Percentiles rank a stretch among this genome's conserved stretches.
These are phyloP conservation scores for Micromys minutus DNA, from an alignment of 2,113 vertebrate species.

Conservation along the genomic window DNA sequence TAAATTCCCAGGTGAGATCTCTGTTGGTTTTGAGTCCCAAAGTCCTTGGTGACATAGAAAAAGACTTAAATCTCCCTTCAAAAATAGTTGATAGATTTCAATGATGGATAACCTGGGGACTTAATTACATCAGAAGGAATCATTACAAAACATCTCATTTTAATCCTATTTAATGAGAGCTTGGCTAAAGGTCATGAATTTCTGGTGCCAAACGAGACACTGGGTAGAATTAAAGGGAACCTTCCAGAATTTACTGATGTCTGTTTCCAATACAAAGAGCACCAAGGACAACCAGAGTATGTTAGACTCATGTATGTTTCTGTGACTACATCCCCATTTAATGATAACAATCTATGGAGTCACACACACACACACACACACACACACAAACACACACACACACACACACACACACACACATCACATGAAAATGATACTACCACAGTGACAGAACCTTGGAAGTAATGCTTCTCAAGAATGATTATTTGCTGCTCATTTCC, in stretches of 20 bases:
- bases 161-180: background rate
- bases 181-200: background rate
- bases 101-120: background rate
- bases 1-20: background rate
- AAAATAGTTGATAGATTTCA: background rate
- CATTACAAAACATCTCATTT: background rate
- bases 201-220: background rate
- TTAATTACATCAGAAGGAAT: background rate
- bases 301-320: background rate
- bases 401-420: no score
- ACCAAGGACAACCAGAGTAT: accelerated
- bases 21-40: background rate
- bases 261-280: background rate
- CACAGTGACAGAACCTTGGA: accelerated
- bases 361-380: no score
- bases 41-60: background rate
- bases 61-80: background rate
- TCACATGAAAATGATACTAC: background rate
- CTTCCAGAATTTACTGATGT: background rate
- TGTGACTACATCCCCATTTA: background rate
- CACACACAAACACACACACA: no score
- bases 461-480: background rate
- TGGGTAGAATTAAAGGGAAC: background rate
- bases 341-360: background rate
- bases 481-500: background rate